phyloP scores from a whole-genome alignment of 2,797 vertebrate genomes.

The Sandelia bainsii region DNA sequence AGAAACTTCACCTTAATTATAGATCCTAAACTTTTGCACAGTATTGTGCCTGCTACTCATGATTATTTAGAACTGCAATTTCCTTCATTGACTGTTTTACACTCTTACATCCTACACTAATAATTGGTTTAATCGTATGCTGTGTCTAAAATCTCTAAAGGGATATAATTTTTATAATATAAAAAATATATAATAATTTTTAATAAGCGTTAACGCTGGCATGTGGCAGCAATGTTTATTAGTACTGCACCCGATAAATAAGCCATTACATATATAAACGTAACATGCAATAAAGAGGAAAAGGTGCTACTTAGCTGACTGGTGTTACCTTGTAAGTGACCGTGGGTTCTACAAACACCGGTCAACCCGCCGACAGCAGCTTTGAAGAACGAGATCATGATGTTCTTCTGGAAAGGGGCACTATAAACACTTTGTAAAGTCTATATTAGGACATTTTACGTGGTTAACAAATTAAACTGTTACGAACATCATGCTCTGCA shows the following conservation, averaged over 20 bases:
- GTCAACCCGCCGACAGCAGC: constrained; percentile 59
- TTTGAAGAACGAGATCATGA: constrained; percentile 77
- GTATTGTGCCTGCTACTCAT: no score
- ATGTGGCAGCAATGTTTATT: neutral
- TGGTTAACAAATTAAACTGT: neutral
- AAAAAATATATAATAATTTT: no score
- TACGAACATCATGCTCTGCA: constrained; percentile 14
- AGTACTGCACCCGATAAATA: neutral
- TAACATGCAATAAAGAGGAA: fast-evolving
- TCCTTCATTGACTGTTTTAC: no score
- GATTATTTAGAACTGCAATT: no score
- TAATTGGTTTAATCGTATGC: no score
- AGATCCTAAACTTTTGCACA: no score
- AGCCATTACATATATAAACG: neutral
- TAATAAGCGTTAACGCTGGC: no score
- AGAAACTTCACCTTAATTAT: no score
- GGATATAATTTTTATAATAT: no score
- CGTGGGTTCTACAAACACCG: constrained; percentile 42
- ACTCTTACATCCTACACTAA: no score
- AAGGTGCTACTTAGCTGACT: neutral
- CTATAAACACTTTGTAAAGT: neutral
- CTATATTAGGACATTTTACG: neutral
- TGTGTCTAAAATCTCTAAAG: no score
- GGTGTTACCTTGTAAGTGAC: constrained; percentile 72
- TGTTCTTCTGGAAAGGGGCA: neutral